Percentiles rank a stretch among this genome's conserved stretches.
These are phyloP conservation scores for Ichneumon xanthorius DNA, from an alignment of 2,888 invertebrate species.

Conservation along the genomic window DNA sequence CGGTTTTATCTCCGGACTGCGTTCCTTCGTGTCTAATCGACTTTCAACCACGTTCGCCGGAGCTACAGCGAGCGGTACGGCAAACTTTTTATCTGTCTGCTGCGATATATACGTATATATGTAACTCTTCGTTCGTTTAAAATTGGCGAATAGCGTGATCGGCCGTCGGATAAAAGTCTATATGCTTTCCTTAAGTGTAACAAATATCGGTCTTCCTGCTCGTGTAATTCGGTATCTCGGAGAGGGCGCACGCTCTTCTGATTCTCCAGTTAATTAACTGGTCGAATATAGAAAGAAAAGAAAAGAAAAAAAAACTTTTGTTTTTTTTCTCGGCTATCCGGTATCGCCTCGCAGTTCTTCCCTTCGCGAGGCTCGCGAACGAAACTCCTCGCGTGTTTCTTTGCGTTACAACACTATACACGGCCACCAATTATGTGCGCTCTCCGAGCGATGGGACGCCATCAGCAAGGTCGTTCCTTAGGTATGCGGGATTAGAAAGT, in stretches of 20 bases:
- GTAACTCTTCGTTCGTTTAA: slow-evolving; percentile 1
- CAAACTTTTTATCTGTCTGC: slow-evolving; percentile 51
- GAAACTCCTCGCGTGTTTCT: slow-evolving; percentile 43
- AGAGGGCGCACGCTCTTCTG: not conserved
- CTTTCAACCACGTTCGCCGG: slow-evolving; percentile 8
- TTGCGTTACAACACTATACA: slow-evolving; percentile 38
- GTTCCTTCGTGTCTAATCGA: slow-evolving; percentile 31
- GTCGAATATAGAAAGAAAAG: not conserved
- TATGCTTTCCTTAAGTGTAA: slow-evolving; percentile 47
- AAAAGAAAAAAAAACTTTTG: not conserved
- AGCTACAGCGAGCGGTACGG: slow-evolving; percentile 17
- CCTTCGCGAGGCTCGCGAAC: not conserved
- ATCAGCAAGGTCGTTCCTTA: slow-evolving; percentile 66
- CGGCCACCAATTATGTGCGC: slow-evolving; percentile 57
- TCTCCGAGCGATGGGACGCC: slow-evolving; percentile 55
- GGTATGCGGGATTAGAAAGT: slow-evolving; percentile 70
- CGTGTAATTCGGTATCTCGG: not conserved
- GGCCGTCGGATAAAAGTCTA: not conserved
- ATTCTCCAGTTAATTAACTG: slow-evolving; percentile 43
- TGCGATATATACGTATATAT: not conserved
- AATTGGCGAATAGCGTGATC: slow-evolving; percentile 51
- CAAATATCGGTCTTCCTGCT: slow-evolving; percentile 33
- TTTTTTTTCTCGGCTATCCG: slow-evolving; percentile 44
- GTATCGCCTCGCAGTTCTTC: slow-evolving; percentile 16
- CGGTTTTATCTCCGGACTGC: slow-evolving; percentile 33